phyloP scores from a whole-genome alignment of 2,797 vertebrate genomes.

The Ciconia nigra region DNA sequence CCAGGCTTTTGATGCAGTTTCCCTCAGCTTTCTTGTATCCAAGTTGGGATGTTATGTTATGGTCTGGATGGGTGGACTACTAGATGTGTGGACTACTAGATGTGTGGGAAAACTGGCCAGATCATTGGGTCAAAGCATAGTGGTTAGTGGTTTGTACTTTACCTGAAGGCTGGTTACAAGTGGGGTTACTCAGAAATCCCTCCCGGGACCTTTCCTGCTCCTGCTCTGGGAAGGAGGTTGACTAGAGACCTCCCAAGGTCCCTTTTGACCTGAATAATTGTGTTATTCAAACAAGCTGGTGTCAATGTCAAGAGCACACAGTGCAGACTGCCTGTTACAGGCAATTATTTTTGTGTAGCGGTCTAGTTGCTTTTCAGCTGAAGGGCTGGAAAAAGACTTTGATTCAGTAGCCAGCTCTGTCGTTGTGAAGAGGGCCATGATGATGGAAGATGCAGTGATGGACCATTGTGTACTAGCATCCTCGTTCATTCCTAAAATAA shows the following conservation, averaged over 20 bases:
- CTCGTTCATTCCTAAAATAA: background rate
- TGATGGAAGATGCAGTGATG: background rate
- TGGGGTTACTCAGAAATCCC: background rate
- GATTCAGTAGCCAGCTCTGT: background rate
- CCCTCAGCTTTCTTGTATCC: background rate
- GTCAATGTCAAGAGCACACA: background rate
- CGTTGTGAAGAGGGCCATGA: fast-evolving
- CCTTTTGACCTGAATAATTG: background rate
- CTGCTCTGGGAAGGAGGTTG: background rate
- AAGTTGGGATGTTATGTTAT: background rate
- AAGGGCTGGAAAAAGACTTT: background rate
- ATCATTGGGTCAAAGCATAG: background rate
- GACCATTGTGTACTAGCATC: background rate
- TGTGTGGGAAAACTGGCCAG: background rate
- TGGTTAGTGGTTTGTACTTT: background rate
- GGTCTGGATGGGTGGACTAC: background rate
- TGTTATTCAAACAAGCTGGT: background rate
- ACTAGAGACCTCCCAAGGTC: background rate
- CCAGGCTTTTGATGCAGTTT: background rate
- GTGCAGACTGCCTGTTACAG: background rate
- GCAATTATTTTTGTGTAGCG: background rate
- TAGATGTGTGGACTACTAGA: background rate
- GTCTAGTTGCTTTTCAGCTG: background rate
- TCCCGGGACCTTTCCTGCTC: background rate
- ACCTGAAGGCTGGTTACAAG: background rate